Conservation (phyloP, 2,113 vertebrate species). For the Agapornis roseicollis region DNA sequence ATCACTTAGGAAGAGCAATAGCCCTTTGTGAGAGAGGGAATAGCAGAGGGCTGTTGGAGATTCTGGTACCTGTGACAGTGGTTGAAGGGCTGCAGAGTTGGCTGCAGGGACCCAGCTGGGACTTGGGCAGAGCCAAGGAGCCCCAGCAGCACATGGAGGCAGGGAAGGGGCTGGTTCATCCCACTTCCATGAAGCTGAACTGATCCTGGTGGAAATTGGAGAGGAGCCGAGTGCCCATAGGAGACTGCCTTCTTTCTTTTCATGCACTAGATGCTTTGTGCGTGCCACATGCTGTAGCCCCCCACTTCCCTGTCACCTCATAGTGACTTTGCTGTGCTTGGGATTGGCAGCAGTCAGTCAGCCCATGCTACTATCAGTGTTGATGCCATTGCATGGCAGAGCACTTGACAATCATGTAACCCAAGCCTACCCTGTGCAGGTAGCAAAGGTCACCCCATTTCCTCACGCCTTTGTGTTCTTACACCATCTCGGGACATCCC, state of each 20-base stretch:
- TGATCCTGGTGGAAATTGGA: background rate
- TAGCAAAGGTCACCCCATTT: background rate
- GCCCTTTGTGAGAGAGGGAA: background rate
- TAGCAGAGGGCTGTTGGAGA: background rate
- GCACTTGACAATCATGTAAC: background rate
- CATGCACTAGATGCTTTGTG: background rate
- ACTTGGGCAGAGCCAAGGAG: background rate
- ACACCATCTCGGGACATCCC: fast-evolving
- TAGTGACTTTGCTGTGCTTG: background rate
- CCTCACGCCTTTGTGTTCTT: background rate
- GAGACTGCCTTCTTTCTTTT: background rate
- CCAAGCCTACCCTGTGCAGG: background rate
- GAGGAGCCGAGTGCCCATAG: background rate
- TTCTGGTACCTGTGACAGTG: fast-evolving
- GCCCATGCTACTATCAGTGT: fast-evolving
- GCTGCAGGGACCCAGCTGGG: background rate
- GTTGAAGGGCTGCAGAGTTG: background rate
- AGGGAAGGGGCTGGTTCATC: background rate
- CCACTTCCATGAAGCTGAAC: background rate
- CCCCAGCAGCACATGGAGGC: background rate
- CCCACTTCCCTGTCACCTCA: background rate
- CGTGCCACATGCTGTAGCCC: background rate
- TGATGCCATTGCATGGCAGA: fast-evolving
- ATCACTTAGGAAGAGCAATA: background rate
- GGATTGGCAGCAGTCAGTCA: background rate